Evolutionary conservation across 2,888 invertebrate species (phyloP).

Genomic region (Ectemnius lituratus): DNA sequence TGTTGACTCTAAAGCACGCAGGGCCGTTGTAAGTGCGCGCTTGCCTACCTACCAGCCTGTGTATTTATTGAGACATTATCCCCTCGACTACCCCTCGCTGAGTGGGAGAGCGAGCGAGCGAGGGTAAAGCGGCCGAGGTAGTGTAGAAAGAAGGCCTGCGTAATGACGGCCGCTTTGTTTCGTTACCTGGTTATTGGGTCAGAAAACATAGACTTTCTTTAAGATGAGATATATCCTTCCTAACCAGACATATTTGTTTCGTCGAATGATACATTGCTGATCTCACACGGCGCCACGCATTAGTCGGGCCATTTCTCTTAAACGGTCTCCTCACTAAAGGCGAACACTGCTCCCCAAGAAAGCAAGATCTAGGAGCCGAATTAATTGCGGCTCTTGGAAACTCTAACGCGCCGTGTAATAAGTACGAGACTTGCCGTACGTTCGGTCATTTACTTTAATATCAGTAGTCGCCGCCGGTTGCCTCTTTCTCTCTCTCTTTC

Average conservation of each 20-base stretch:
- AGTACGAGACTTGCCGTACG: neutral
- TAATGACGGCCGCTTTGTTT: slow-evolving; percentile 1
- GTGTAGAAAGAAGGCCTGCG: neutral
- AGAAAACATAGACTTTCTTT: neutral
- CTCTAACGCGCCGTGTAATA: neutral
- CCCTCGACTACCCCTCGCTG: neutral
- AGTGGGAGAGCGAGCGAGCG: too few species aligned
- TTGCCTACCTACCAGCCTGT: neutral
- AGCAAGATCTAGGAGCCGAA: too few species aligned
- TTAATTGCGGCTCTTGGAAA: too few species aligned
- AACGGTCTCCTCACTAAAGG: too few species aligned
- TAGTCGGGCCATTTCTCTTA: too few species aligned
- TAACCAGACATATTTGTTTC: too few species aligned
- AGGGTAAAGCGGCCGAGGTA: neutral
- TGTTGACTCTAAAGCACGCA: slow-evolving; percentile 5
- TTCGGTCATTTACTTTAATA: neutral
- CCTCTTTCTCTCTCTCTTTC: too few species aligned
- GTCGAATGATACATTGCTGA: too few species aligned
- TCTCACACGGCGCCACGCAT: too few species aligned
- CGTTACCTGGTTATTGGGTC: slow-evolving; percentile 1
- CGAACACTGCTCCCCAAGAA: too few species aligned
- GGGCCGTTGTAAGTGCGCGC: neutral
- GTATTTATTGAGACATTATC: slow-evolving; percentile 22
- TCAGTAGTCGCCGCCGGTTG: neutral
- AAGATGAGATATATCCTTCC: too few species aligned